phyloP scores from a whole-genome alignment of 1,140 invertebrate species.

The Ladona fulva region DNA sequence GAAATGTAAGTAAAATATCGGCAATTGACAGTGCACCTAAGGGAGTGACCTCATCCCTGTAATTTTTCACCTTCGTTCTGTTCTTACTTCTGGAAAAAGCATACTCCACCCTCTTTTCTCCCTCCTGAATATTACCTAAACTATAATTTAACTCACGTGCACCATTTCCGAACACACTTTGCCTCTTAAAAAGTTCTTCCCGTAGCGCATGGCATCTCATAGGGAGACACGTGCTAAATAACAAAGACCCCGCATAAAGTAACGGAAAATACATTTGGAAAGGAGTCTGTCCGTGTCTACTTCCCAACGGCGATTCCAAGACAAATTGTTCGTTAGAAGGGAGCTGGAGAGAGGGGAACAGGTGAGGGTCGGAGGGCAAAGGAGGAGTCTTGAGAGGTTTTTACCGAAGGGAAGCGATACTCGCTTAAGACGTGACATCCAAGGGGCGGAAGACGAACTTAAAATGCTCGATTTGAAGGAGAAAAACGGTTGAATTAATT shows the following conservation, averaged over 20 bases:
- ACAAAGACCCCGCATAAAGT: conserved; percentile 8
- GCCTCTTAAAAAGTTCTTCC: background rate
- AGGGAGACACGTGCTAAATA: background rate
- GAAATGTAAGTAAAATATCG: no score
- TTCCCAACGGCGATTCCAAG: background rate
- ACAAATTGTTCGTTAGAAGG: background rate
- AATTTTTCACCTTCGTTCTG: background rate
- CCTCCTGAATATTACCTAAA: background rate
- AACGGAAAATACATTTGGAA: background rate
- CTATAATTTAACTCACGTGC: background rate
- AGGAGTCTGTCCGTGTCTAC: background rate
- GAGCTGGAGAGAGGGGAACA: background rate
- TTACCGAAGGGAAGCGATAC: no score
- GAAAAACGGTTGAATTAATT: background rate
- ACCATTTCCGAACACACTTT: background rate
- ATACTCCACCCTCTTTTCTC: background rate
- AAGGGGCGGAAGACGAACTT: background rate
- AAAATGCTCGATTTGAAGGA: background rate
- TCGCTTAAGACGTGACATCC: no score
- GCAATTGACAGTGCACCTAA: no score
- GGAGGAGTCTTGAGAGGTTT: no score
- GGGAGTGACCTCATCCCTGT: background rate
- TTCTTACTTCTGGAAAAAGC: background rate
- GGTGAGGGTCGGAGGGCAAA: background rate
- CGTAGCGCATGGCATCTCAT: background rate